Evolutionary conservation across 1,140 invertebrate genomes (phyloP).

Genomic region (Lamellibrachia luymesi): DNA sequence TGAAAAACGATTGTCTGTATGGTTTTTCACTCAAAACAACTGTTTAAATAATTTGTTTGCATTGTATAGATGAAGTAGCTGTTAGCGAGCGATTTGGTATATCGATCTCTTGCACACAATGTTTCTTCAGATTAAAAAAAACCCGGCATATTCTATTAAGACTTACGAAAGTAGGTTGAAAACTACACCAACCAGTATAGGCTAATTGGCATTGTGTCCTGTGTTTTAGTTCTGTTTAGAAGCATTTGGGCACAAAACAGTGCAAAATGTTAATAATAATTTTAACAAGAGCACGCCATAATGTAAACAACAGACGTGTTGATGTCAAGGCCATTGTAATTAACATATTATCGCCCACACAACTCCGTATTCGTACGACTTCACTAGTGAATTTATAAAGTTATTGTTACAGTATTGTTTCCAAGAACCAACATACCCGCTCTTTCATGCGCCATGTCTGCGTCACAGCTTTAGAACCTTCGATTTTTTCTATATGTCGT

Average conservation of each 20-base stretch:
- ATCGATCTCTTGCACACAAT: too few relatives aligned
- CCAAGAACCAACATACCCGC: conserved; percentile 62
- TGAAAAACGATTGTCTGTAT: too few relatives aligned
- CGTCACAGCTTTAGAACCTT: conserved; percentile 70
- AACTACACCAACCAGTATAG: too few relatives aligned
- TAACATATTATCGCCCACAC: not conserved
- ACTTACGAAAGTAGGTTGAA: too few relatives aligned
- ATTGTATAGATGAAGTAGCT: too few relatives aligned
- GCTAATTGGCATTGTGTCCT: not conserved
- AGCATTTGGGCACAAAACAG: conserved; percentile 9
- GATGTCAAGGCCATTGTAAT: not conserved
- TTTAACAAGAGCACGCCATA: not conserved
- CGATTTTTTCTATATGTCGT: conserved; percentile 74
- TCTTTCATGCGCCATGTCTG: conserved; percentile 90
- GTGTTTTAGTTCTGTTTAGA: not conserved
- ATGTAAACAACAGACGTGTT: not conserved
- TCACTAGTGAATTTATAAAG: not conserved
- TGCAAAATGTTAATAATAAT: not conserved
- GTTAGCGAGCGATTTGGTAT: too few relatives aligned
- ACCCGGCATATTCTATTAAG: too few relatives aligned
- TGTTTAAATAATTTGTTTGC: too few relatives aligned
- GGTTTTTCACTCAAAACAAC: too few relatives aligned
- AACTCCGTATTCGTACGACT: not conserved
- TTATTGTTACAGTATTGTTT: not conserved
- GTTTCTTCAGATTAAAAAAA: too few relatives aligned